These are phyloP conservation scores for Spialia ferax DNA, from an alignment of 2,888 invertebrate genomes.

Conservation along the genomic window DNA sequence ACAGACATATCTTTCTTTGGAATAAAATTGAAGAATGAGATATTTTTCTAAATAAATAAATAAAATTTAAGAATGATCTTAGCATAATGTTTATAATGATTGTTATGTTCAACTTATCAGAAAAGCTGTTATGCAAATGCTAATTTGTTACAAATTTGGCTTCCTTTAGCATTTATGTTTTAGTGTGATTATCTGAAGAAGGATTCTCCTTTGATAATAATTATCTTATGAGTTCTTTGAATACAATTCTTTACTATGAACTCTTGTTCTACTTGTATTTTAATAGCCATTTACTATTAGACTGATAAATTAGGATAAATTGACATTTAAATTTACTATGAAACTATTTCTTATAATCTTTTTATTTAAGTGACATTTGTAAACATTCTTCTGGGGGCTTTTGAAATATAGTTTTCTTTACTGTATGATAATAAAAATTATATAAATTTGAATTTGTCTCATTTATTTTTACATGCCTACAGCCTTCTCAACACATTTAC, in stretches of 20 bases:
- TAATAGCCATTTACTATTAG: not conserved
- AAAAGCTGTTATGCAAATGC: not conserved
- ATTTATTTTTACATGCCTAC: no score
- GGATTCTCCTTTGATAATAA: not conserved
- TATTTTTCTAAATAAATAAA: no score
- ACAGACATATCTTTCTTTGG: no score
- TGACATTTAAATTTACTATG: constrained; percentile 2
- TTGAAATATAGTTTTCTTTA: not conserved
- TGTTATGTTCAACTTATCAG: not conserved
- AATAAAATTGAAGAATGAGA: no score
- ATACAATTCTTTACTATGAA: not conserved
- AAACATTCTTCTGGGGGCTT: not conserved
- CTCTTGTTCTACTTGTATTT: constrained; percentile 2
- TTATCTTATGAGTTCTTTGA: not conserved
- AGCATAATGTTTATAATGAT: no score
- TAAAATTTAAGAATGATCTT: no score
- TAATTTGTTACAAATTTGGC: not conserved
- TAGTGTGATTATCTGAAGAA: not conserved
- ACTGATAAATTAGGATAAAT: not conserved
- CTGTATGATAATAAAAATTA: not conserved
- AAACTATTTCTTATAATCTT: not conserved
- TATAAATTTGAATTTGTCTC: not conserved
- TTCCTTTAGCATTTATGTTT: not conserved
- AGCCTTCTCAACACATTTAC: no score
- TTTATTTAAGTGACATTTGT: constrained; percentile 5